Evolutionary conservation across 2,113 vertebrate species (phyloP), one percentile per base, ranked within the genome.

Genomic region (Xiphias gladius): DNA sequence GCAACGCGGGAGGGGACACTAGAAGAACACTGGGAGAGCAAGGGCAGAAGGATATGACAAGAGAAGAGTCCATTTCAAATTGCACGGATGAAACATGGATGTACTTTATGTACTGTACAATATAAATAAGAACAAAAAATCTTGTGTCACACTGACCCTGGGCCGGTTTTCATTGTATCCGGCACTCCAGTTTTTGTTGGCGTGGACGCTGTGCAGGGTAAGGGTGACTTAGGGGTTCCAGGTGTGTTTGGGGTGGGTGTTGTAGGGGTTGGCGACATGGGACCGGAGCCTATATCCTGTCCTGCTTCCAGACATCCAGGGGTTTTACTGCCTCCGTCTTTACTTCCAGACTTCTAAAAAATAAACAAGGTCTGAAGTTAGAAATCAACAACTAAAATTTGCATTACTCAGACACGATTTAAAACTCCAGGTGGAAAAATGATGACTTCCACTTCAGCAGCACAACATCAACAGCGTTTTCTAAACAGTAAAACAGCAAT

Each of bases 1-100:
- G 96, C 95, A 99, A 95, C 14, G 97, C 93, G 0, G 98, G 97
- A 37, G 98, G 96, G 1, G 97, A 97, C 2, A 99, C 96, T 71
- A 99, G 93, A n/a, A 99, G 97, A 80, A 99, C 97, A 4, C 98
- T 99, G 61, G 0, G 0, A 39, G 35, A 70, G 54, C 14, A 4
- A 78, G 41, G 39, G 28, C 3, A 57, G 19, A 46, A 52, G 10
- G 30, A 54, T 26, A 19, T 41, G n/a, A 62, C 26, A 82, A 20
- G 7, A 43, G 12, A 39, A 35, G 14, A 41, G 19, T 43, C 2
- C 19, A 11, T 20, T 73, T 61, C 17, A 80, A n/a, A 66, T 11
- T 12, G 28, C 24, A 62, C 7, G 24, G 19, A 64, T 55, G 0
- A 62, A 69, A 68, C 24, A 50, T 13, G 1, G 16, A 2, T 3